phyloP scores from a whole-genome alignment of 2,888 invertebrate species.

The Gerris lacustris region DNA sequence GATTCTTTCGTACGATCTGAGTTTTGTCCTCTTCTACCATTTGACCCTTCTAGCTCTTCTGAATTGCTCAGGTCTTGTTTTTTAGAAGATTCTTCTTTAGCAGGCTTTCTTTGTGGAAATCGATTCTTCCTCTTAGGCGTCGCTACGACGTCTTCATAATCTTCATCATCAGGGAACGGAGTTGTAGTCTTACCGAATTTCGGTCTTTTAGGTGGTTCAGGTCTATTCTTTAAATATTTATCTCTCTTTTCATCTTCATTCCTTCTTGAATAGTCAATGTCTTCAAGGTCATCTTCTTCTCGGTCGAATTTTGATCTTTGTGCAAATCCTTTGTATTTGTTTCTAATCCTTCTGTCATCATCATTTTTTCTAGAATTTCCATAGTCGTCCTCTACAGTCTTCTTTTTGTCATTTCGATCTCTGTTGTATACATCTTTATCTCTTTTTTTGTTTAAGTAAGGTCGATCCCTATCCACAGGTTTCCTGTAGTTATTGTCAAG shows the following conservation, averaged over 20 bases:
- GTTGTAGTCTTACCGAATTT: neutral
- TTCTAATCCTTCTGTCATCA: neutral
- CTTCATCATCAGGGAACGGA: neutral
- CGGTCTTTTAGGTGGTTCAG: neutral
- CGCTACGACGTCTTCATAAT: neutral
- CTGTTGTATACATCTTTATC: constrained; percentile 1
- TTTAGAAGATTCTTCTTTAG: neutral
- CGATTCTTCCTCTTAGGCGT: neutral
- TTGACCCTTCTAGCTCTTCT: neutral
- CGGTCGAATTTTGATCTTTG: neutral
- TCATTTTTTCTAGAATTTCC: neutral
- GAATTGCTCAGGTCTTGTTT: neutral
- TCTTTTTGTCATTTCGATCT: neutral
- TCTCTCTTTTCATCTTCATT: neutral
- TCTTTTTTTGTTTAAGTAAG: neutral
- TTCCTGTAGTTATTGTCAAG: neutral
- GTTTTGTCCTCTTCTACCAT: too few relatives aligned
- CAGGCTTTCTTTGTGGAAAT: neutral
- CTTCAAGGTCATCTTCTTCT: neutral
- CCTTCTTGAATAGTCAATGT: neutral
- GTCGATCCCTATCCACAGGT: neutral
- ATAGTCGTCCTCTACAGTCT: neutral
- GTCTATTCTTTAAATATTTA: neutral
- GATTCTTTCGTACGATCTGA: neutral
- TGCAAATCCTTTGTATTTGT: neutral